Base-by-base conservation (phyloP, 2,797 vertebrate species). In the Crenuchus spilurus region DNA sequence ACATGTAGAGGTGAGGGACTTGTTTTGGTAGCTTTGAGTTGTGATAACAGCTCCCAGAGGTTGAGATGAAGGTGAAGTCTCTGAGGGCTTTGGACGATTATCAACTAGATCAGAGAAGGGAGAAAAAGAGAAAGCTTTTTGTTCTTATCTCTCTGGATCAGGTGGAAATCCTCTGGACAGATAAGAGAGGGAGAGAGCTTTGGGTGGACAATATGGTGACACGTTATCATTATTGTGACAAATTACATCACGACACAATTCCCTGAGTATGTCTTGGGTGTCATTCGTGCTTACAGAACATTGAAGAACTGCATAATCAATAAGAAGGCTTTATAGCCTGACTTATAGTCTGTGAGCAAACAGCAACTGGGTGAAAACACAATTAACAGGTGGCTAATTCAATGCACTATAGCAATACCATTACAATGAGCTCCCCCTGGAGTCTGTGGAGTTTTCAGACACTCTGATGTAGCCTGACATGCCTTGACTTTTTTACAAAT, bases 61-160 rank as follows among this genome's bases (percentile, higher is more conserved):
- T 42, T 75, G 35, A 70, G 35, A 75, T 42, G 62, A 68, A 51
- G 55, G 58, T 66, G 35, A 61, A 41, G 33, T 61, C 14, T 37
- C 61, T 63, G 14, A 24, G 31, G 51, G 57, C 52, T 72, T 72
- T 31, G 4, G 37, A 64, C 31, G 6, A 30, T 18, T 64, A 35
- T 48, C 66, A 48, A 61, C 24, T 37, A 20, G 37, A 49, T 69
- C 35, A 57, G 63, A 41, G 48, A 41, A 39, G 26, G 16, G 20
- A 61, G 60, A 31, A 20, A n/a, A 52, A 28, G 4, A 51, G 22
- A 42, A 37, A 55, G 31, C 6, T 61, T 42, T 75, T 37, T 63
- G 41, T 61, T 67, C 18, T 49, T 2, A 33, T 66, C 61, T 33
- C 30, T 71, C 30, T 57, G 26, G 46, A 58, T 41, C 26, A 69